These are phyloP conservation scores for Lamprologus lemairii DNA, from an alignment of 2,113 vertebrate genomes.

Conservation along the genomic window DNA sequence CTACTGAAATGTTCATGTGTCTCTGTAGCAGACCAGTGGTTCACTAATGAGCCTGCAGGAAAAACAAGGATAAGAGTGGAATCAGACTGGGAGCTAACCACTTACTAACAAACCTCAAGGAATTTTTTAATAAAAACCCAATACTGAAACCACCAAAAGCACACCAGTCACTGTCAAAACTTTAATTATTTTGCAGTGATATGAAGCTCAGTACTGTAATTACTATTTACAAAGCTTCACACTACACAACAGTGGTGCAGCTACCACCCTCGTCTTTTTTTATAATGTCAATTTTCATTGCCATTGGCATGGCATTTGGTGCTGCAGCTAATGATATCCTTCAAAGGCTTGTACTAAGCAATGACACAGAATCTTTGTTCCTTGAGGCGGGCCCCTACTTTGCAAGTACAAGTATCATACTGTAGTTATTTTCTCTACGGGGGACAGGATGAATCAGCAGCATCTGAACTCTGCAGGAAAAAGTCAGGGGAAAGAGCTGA, in stretches of 20 bases:
- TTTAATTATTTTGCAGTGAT: background rate
- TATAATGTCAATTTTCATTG: background rate
- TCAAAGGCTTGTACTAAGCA: constrained; percentile 26
- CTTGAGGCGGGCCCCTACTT: constrained; percentile 13
- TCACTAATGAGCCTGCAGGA: background rate
- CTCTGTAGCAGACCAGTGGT: background rate
- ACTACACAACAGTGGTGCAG: background rate
- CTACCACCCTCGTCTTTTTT: background rate
- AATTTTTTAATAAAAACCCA: background rate
- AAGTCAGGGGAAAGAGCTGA: constrained; percentile 8
- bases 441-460: constrained; percentile 44
- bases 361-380: constrained; percentile 16
- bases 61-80: background rate
- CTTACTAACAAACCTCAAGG: background rate
- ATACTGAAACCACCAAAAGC: background rate
- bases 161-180: background rate
- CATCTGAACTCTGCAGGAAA: constrained; percentile 23
- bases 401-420: constrained; percentile 16
- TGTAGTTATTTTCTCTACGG: constrained; percentile 32
- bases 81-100: background rate
- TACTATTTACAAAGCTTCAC: background rate
- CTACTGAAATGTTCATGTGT: background rate
- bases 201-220: background rate
- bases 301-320: background rate
- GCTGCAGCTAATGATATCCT: constrained; percentile 26